phyloP scores from a whole-genome alignment of 2,797 vertebrate genomes.

The Poecilia gillii region DNA sequence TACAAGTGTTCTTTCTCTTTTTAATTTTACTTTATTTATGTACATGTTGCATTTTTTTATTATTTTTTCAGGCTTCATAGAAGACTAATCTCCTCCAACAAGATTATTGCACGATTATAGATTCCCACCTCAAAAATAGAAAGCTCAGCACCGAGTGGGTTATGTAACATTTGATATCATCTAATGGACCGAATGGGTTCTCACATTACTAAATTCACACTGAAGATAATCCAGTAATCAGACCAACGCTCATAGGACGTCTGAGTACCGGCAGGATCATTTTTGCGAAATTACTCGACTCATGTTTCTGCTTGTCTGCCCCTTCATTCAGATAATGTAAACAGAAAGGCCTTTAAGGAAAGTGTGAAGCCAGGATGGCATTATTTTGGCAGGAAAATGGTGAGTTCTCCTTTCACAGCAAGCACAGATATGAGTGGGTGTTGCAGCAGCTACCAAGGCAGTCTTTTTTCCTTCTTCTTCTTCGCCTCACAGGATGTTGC shows the following conservation, averaged over 20 bases:
- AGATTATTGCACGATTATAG: conserved; percentile 49
- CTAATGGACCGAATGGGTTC: conserved; percentile 26
- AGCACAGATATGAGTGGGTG: background rate
- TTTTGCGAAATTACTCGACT: conserved; percentile 8
- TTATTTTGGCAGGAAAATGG: conserved; percentile 98
- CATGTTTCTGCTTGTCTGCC: background rate
- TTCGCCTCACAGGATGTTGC: conserved; percentile 84
- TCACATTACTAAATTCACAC: conserved; percentile 29
- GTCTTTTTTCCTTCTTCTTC: conserved; percentile 9
- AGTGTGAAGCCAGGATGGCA: conserved; percentile 92
- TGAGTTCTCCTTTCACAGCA: conserved; percentile 58
- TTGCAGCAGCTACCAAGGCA: background rate
- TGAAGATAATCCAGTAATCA: conserved; percentile 32
- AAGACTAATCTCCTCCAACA: conserved; percentile 51
- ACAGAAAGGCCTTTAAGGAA: conserved; percentile 88
- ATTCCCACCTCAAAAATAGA: conserved; percentile 49
- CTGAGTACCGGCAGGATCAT: background rate
- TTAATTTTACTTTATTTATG: background rate
- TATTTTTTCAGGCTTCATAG: conserved; percentile 7
- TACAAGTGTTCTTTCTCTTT: conserved; percentile 6
- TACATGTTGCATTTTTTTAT: background rate
- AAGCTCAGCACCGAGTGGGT: conserved; percentile 43
- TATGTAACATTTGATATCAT: conserved; percentile 59
- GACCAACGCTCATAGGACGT: background rate
- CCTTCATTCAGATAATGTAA: conserved; percentile 82